A percentile compares a stretch with the other conserved stretches of the same genome.
Conservation (phyloP, 2,113 vertebrate genomes). For the Myotis brandtii region DNA sequence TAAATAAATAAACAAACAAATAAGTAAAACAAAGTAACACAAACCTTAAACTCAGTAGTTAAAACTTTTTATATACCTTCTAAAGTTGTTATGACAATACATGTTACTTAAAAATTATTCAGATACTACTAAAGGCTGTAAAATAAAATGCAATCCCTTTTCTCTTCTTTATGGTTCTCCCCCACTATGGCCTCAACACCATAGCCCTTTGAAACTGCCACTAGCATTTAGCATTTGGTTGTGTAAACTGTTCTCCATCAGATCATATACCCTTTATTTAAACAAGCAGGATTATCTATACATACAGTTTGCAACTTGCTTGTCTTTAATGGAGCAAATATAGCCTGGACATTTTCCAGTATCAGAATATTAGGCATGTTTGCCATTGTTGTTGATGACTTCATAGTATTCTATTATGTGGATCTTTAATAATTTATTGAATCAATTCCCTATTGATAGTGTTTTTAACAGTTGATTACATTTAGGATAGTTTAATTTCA, state of each 20-base stretch:
- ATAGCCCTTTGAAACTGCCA: not conserved
- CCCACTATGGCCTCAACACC: rapidly evolving
- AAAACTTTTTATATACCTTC: not conserved
- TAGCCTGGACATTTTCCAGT: not conserved
- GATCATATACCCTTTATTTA: not conserved
- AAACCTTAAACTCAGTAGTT: constrained; percentile 12
- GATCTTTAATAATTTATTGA: not conserved
- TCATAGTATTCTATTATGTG: not conserved
- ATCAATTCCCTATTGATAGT: not conserved
- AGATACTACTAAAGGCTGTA: not conserved
- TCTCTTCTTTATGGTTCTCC: not conserved
- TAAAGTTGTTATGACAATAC: not conserved
- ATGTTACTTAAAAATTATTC: not conserved
- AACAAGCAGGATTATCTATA: not conserved
- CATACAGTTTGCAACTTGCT: not conserved
- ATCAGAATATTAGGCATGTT: not conserved
- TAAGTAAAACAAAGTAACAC: not conserved
- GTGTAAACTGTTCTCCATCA: not conserved
- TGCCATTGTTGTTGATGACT: not conserved
- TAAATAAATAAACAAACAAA: not conserved
- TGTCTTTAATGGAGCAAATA: not conserved
- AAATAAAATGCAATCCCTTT: not conserved
- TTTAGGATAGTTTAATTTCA: not conserved
- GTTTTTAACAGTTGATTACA: constrained; percentile 31
- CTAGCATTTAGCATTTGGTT: not conserved